These are phyloP conservation scores for Netelia fuscicornis DNA, from an alignment of 2,888 invertebrate genomes.

Conservation along the genomic window DNA sequence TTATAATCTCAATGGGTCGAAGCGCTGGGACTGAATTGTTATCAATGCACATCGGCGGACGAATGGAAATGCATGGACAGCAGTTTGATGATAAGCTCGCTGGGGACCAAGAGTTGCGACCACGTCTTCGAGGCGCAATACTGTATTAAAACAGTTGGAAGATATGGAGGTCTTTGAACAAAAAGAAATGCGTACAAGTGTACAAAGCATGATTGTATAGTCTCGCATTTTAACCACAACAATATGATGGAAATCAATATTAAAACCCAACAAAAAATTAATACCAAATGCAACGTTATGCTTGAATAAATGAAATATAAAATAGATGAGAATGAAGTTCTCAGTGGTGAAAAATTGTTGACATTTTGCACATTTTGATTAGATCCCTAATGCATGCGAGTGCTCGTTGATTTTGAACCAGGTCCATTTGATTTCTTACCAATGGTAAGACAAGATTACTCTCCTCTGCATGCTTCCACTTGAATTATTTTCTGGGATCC, in stretches of 20 bases:
- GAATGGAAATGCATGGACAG: conserved; percentile 88
- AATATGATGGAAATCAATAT: neutral
- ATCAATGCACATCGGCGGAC: conserved; percentile 91
- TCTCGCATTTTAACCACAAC: neutral
- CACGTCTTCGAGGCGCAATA: conserved; percentile 92
- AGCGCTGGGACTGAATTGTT: conserved; percentile 88
- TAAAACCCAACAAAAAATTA: too few species aligned
- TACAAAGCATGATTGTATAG: conserved; percentile 28
- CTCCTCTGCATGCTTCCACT: too few species aligned
- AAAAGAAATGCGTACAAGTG: conserved; percentile 20
- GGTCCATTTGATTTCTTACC: too few species aligned
- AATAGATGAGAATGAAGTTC: too few species aligned
- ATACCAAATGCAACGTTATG: too few species aligned
- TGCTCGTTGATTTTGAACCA: too few species aligned
- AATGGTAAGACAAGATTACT: too few species aligned
- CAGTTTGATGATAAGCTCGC: conserved; percentile 88
- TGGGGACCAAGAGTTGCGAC: conserved; percentile 89
- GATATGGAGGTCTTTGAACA: conserved; percentile 80
- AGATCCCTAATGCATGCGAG: too few species aligned
- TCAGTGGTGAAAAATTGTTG: too few species aligned
- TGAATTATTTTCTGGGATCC: too few species aligned
- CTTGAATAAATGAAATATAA: too few species aligned
- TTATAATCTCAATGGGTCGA: conserved; percentile 38
- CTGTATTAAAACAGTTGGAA: conserved; percentile 91
- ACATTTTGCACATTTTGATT: too few species aligned